phyloP scores from a whole-genome alignment of 1,140 invertebrate species.

The Gonioctena quinquepunctata region DNA sequence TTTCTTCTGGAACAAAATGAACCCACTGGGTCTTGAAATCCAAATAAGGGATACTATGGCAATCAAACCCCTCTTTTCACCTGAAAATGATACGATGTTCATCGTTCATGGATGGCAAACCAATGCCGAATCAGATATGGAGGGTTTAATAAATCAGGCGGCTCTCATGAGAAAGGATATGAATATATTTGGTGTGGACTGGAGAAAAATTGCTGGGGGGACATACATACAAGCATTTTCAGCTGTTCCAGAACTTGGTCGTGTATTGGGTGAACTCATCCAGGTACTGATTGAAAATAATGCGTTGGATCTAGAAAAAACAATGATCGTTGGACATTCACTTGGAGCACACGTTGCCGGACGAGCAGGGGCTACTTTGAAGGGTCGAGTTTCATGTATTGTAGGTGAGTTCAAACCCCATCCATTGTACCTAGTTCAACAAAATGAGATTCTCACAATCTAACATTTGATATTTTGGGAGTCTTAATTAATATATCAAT shows the following conservation, averaged over 20 bases:
- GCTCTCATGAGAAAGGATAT: constrained; percentile 54
- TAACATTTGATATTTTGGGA: no score
- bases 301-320: constrained; percentile 59
- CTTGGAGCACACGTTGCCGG: constrained; percentile 71
- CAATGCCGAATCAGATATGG: no score
- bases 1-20: no score
- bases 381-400: constrained; percentile 50
- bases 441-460: no score
- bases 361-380: constrained; percentile 59
- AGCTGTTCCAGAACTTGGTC: constrained; percentile 60
- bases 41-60: no score
- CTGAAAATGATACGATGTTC: no score
- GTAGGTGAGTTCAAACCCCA: constrained; percentile 29
- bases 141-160: no score
- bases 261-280: constrained; percentile 59
- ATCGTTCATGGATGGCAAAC: no score
- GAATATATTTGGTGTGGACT: constrained; percentile 66
- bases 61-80: no score
- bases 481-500: no score
- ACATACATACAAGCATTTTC: constrained; percentile 56
- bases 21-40: no score
- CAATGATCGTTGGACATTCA: constrained; percentile 69
- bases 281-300: constrained; percentile 54
- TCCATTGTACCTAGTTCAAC: no score
- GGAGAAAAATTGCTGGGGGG: constrained; percentile 53